Percentiles rank a stretch among this genome's conserved stretches.
phyloP scores from a whole-genome alignment of 2,113 vertebrate species.

The Tiliqua scincoides region DNA sequence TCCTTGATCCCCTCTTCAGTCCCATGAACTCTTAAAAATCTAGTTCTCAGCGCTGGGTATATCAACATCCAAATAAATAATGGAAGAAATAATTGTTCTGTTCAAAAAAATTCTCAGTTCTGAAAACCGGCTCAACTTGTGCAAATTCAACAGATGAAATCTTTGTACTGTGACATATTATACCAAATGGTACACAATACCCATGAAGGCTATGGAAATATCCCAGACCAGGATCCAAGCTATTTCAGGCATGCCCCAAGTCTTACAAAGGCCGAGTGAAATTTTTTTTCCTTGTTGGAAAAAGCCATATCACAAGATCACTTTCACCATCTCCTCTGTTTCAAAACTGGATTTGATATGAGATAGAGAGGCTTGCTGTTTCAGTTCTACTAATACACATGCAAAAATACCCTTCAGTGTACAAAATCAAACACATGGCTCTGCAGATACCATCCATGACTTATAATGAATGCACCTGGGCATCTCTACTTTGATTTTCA shows the following conservation, averaged over 20 bases:
- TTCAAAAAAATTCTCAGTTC: neutral
- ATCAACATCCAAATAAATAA: neutral
- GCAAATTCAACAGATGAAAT: slow-evolving; percentile 20
- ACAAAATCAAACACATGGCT: neutral
- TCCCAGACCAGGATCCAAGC: slow-evolving; percentile 6
- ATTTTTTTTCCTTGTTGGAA: neutral
- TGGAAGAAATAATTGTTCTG: neutral
- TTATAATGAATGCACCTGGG: slow-evolving; percentile 8
- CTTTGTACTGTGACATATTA: neutral
- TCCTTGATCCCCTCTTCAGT: no score
- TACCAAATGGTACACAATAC: slow-evolving; percentile 32
- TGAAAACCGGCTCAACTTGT: neutral
- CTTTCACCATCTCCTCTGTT: neutral
- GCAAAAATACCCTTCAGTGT: neutral
- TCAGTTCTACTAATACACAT: neutral
- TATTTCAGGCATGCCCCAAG: neutral
- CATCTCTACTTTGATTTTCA: slow-evolving; percentile 19
- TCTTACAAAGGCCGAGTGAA: neutral
- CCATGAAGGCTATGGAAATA: neutral
- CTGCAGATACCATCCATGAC: slow-evolving; percentile 16
- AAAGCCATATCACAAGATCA: neutral
- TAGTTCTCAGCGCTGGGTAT: no score
- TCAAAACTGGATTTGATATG: neutral
- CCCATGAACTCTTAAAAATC: no score
- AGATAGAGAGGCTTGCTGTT: neutral